These are phyloP conservation scores for Podabrus alpinus DNA, from an alignment of 2,888 invertebrate species.

Conservation along the genomic window DNA sequence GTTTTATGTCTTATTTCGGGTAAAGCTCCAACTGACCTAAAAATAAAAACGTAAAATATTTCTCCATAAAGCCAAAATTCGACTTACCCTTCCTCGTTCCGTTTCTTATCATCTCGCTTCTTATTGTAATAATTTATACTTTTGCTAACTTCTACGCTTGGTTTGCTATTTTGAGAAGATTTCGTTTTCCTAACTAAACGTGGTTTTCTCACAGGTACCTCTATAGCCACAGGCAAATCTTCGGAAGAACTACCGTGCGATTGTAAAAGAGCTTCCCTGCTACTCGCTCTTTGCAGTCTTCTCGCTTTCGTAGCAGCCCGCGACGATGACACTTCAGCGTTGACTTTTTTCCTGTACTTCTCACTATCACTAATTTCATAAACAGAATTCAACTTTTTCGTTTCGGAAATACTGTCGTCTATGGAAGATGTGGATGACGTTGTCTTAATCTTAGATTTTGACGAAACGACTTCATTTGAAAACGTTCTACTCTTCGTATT, in stretches of 20 bases:
- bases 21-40: slow-evolving; percentile 45
- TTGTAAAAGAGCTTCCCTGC: slow-evolving; percentile 57
- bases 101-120: slow-evolving; percentile 32
- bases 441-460: slow-evolving; percentile 43
- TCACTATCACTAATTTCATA: slow-evolving; percentile 10
- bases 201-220: slow-evolving; percentile 50
- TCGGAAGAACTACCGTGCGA: slow-evolving; percentile 60
- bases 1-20: slow-evolving; percentile 57
- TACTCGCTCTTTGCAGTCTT: slow-evolving; percentile 57
- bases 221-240: slow-evolving; percentile 52
- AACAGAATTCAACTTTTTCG: slow-evolving; percentile 24
- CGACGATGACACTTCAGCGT: slow-evolving; percentile 27
- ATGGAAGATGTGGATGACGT: slow-evolving; percentile 54
- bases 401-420: slow-evolving; percentile 46
- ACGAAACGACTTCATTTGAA: slow-evolving; percentile 25
- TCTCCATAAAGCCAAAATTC: background rate
- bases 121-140: slow-evolving; percentile 31
- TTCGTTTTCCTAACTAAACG: slow-evolving; percentile 52
- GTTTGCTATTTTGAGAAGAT: slow-evolving; percentile 42
- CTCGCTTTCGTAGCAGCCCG: slow-evolving; percentile 53
- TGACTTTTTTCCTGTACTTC: slow-evolving; percentile 26
- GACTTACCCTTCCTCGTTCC: slow-evolving; percentile 45
- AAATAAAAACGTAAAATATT: slow-evolving; percentile 15
- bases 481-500: slow-evolving; percentile 34
- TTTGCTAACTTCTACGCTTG: slow-evolving; percentile 39